Evolutionary conservation across 2,797 vertebrate genomes (phyloP), one percentile per base, ranked within the genome.

Genomic region (Argyrosomus regius): DNA sequence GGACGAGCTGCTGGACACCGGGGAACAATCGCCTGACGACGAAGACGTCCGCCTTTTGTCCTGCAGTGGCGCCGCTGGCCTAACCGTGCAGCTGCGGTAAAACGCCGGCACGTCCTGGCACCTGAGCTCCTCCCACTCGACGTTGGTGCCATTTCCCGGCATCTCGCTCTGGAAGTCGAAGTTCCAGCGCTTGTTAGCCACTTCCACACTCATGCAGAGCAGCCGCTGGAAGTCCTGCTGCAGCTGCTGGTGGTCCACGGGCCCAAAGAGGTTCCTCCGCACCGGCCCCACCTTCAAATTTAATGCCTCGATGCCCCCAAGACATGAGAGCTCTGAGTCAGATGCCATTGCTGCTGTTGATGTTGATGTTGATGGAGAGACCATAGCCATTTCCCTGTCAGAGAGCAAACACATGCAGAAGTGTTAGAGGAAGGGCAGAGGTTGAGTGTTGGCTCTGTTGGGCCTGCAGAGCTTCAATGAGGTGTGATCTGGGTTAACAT

Each of bases 201-300:
- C 75, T 76, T 96, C 92, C 45, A 94, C 0, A 0, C 72, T 91
- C 81, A 85, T 88, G 65, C 17, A n/a, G 4, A 97, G 82, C 52
- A 96, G 80, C 35, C 72, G 87, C 84, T 96, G 89, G 80, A 97
- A 96, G 87, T 97, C 95, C 86, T 91, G 84, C 73, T 85, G 87
- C 61, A 97, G 92, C 91, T 96, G 94, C 87, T 94, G 80, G 22
- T 96, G 95, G 87, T 96, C 96, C 16, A 95, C 88, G 0, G 96
- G 93, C 24, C 96, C 96, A 0, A 97, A 97, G 49, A 97, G 95
- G 74, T 94, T 96, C 83, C 95, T 91, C 57, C 80, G 78, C 11
- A 89, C 85, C 0, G 75, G 83, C 8, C 79, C 81, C 3, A 49
- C 61, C 49, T 88, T 92, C 14, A 80, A 13, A 0, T 69, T 88